Base-by-base conservation (phyloP, 2,888 invertebrate genomes). In the Drepanosiphum platanoidis region DNA sequence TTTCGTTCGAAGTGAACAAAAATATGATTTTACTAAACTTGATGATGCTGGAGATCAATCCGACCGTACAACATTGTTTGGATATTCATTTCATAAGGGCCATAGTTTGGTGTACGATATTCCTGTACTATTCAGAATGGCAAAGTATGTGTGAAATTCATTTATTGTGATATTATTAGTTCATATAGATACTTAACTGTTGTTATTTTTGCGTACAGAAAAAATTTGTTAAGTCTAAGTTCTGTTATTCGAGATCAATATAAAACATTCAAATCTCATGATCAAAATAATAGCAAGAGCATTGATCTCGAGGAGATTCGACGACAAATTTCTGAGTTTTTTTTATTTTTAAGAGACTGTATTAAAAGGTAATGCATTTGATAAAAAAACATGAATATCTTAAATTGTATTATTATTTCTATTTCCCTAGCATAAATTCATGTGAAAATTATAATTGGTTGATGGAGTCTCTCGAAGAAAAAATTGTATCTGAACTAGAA, bases 1-100 rank as follows among this genome's bases (percentile, higher is more conserved):
- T 18, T 84, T 84, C 39, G 68, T 84, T 9, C 30, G 13, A 30
- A 68, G 22, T 1, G 84, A 84, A 77, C 66, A 52, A n/a, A 68
- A 77, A 9, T 58, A 39, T 22, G 15, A 36, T 13, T 18, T 7
- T 58, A 13, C 39, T 1, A 27, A 18, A 52, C 9, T 5, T 0
- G 32, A 52, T 58, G 46, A 77, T 15, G 30, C 61, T 36, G 27
- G 39, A 75, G 36, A 80, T 84, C 83, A 75, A 39, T 71, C 30
- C 15, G 86, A 86, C 34, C 39, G 22, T 36, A 64, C 78, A 8
- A 58, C 42, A 66, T 75, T 88, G 13, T 88, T 88, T 79, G 87
- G 86, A 15, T 78, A 82, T 46, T 86, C 84, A 1, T 88, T 87
- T 87, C 87, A 88, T 86, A 87, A 86, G 68, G 88, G 87, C 7